Conservation (phyloP, 2,888 invertebrate genomes). For the Thera obeliscata region DNA sequence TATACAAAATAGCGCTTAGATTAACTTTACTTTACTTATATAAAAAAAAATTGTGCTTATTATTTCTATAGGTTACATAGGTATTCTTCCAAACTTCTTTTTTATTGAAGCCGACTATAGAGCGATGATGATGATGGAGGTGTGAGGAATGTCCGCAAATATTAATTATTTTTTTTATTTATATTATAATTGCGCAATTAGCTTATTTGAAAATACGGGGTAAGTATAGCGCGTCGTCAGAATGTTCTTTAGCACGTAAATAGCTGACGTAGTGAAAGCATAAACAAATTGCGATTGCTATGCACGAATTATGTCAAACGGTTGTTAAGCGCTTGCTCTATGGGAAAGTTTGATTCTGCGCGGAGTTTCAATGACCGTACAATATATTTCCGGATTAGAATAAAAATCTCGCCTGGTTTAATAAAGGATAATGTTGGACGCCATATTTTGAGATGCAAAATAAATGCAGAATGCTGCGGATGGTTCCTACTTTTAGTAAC, state of each 20-base stretch:
- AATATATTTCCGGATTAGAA: constrained; percentile 58
- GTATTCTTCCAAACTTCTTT: no score
- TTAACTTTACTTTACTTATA: no score
- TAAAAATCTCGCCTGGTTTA: constrained; percentile 51
- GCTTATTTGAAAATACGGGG: no score
- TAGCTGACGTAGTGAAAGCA: constrained; percentile 48
- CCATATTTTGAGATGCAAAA: constrained; percentile 55
- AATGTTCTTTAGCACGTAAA: neutral
- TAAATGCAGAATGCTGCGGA: constrained; percentile 53
- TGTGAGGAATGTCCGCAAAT: no score
- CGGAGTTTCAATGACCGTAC: constrained; percentile 60
- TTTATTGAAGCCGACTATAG: no score
- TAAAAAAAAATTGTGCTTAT: no score
- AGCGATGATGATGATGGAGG: no score
- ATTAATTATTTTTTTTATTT: no score
- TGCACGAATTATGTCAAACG: constrained; percentile 55
- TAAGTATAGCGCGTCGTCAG: neutral
- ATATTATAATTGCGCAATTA: no score
- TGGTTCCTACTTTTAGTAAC: constrained; percentile 8
- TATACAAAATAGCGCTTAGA: no score
- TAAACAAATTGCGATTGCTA: constrained; percentile 57
- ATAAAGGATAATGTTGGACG: constrained; percentile 53
- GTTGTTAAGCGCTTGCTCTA: constrained; percentile 42
- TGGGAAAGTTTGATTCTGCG: constrained; percentile 52
- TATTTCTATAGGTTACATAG: no score